A percentile compares a stretch with the other conserved stretches of the same genome.
These are phyloP conservation scores for Heteromormyrus szaboi DNA, from an alignment of 2,797 vertebrate species.

Conservation along the genomic window DNA sequence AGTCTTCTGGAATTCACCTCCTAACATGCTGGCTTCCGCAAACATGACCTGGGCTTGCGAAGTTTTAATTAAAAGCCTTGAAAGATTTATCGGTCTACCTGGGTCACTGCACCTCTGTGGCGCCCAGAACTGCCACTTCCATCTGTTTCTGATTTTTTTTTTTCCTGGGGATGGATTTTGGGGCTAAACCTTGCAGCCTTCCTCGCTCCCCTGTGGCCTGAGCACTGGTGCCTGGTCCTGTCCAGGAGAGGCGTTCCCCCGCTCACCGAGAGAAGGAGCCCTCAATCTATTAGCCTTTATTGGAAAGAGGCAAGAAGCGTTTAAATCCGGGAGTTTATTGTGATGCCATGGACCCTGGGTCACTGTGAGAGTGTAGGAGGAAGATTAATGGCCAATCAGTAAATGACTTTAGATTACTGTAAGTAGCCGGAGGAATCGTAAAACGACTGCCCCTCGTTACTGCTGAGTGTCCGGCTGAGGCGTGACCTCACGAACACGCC, in stretches of 20 bases:
- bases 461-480: background rate
- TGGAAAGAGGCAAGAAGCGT: slow-evolving; percentile 43
- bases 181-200: slow-evolving; percentile 27
- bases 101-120: background rate
- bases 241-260: slow-evolving; percentile 23
- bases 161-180: slow-evolving; percentile 33
- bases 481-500: background rate
- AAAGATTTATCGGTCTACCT: background rate
- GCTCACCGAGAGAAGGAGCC: slow-evolving; percentile 37
- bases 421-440: background rate
- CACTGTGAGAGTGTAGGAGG: slow-evolving; percentile 41
- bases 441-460: background rate
- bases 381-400: slow-evolving; percentile 46
- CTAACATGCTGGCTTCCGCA: background rate
- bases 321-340: slow-evolving; percentile 51
- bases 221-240: background rate
- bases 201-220: background rate
- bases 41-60: background rate
- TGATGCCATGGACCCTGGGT: slow-evolving; percentile 40
- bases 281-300: slow-evolving; percentile 44
- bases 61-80: background rate
- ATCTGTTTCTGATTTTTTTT: slow-evolving; percentile 11
- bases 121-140: background rate
- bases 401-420: slow-evolving; percentile 31
- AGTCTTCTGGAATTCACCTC: background rate